Evolutionary conservation across 2,888 invertebrate genomes (phyloP), one percentile per base, ranked within the genome.

Genomic region (Himalopsyche japonica): DNA sequence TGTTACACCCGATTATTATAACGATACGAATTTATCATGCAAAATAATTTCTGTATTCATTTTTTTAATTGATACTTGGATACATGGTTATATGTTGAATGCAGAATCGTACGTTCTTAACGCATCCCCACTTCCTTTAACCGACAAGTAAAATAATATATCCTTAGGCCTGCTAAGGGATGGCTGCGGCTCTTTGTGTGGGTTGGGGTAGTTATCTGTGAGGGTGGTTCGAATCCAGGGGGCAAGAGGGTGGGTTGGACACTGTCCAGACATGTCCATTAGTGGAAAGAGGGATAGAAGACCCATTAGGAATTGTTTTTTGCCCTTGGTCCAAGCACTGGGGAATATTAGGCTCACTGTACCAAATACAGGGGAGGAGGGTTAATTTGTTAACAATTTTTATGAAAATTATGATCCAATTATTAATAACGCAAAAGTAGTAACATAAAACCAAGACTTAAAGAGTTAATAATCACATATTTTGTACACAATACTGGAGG

Each of bases 201-300:
- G 80, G 76, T 43, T 81, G 30, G 84, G 32, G 32, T 64, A 84
- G 78, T 81, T 49, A 81, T 57, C 57, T 70, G 27, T 20, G 15
- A 81, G 81, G 81, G 81, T 81, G 81, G 81, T 78, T 81, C 81
- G 77, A 83, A 81, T 64, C 20, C 76, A 82, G 76, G 80, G 76
- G 76, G 82, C 20, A 43, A 79, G 37, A 70, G 76, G 43, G 79
- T 27, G 79, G 37, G 43, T 70, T 47, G 84, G 86, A 86, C 86
- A 86, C 79, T 84, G 86, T 86, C 86, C 86, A 86, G 86, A 86
- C 83, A 81, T 81, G 84, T 83, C 86, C 86, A 86, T 86, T 86
- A 86, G 81, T 82, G 34, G 82, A 64, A 78, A 64, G 76, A 48
- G 76, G 84, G 76, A 82, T 18, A 57, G 84, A 43, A 20, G 47